phyloP scores from a whole-genome alignment of 2,888 invertebrate genomes.

The Heliconius aoede region DNA sequence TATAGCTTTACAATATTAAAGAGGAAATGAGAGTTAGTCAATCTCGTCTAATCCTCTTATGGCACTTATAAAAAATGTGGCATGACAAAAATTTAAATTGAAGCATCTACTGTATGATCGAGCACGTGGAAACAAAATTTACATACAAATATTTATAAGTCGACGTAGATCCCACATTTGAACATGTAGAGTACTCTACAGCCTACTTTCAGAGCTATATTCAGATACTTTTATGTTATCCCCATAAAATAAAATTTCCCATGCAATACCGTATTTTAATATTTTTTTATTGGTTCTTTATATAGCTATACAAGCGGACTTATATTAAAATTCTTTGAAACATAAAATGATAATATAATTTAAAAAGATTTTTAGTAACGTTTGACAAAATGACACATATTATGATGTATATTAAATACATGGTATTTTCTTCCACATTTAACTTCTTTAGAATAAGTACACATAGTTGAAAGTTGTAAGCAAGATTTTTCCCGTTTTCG shows the following conservation, averaged over 20 bases:
- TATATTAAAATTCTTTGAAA: not conserved
- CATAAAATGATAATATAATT: not conserved
- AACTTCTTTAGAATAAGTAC: not conserved
- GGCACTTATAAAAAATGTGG: slow-evolving; percentile 31
- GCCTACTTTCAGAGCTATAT: slow-evolving; percentile 3
- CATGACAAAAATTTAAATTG: slow-evolving; percentile 27
- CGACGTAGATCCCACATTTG: slow-evolving; percentile 33
- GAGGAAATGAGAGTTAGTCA: slow-evolving; percentile 12
- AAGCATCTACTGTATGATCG: slow-evolving; percentile 19
- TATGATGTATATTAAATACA: not conserved
- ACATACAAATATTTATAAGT: slow-evolving; percentile 38
- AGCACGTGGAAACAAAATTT: slow-evolving; percentile 31
- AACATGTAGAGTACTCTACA: slow-evolving; percentile 22
- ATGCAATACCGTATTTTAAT: not conserved
- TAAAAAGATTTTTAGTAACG: not conserved
- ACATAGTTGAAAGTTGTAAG: slow-evolving; percentile 16
- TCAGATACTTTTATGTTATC: not conserved
- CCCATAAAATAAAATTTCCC: not conserved
- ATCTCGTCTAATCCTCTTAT: slow-evolving; percentile 33
- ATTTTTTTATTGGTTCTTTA: not conserved
- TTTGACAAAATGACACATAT: not conserved
- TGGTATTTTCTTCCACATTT: not conserved
- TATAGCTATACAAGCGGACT: slow-evolving; percentile 2
- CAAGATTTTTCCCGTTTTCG: slow-evolving; percentile 47
- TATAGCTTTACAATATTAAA: not conserved